Evolutionary conservation across 2,797 vertebrate genomes (phyloP), one percentile per base, ranked within the genome.

Genomic region (Hozukius guyotensis): DNA sequence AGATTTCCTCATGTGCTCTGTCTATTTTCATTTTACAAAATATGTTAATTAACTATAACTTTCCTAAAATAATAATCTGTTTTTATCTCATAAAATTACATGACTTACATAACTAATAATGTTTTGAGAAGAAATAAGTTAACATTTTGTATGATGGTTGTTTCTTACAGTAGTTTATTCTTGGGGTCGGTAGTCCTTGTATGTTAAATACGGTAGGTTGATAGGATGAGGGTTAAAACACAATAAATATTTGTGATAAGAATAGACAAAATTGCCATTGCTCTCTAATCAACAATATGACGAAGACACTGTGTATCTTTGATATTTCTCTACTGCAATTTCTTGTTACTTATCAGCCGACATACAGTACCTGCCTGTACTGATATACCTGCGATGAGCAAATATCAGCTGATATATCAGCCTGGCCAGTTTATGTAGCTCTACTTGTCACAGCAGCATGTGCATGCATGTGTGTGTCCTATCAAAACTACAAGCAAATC

Each of bases 401-500:
- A 31, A 32, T 22, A 31, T 76, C 4, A 72, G 34, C 10, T 20
- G 11, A 63, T 16, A 2, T 38, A 56, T 76, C 29, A 25, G 46
- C 24, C 32, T 3, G 4, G 8, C 16, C 8, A 18, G 36, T 59
- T 59, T 29, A 67, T 63, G 6, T 8, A 25, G 14, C 12, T 55
- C 42, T 29, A 31, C 27, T 61, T 36, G 42, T 36, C 56, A 27
- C 57, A 59, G 56, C 64, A 72, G 53, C 55, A 61, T 60, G 52
- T 76, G 60, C 63, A 72, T 78, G 78, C 75, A 64, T 56, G 60
- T 52, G 22, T 75, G 46, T 56, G 49, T 46, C 42, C 42, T 46
- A 46, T 46, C 42, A 46, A 46, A 46, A 46, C 42, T 46, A 46
- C 0, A 86, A 84, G 78, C 86, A 91, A 78, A 88, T 82, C 78